Evolutionary conservation across 2,797 vertebrate genomes (phyloP).

Genomic region (Tapirus indicus): DNA sequence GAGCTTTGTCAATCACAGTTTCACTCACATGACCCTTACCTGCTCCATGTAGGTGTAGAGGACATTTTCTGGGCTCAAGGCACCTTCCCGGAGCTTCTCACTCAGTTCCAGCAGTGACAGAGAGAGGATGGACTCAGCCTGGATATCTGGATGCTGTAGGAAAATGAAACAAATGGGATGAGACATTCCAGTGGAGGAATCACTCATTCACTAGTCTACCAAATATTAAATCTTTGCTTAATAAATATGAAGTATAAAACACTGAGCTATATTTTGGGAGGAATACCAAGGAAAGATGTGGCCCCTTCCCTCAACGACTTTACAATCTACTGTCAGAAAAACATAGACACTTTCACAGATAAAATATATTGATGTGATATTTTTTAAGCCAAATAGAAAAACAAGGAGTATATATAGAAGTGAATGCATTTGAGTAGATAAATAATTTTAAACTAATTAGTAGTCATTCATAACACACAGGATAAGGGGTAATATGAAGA

Average conservation of each 20-base stretch:
- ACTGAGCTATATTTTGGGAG: background rate
- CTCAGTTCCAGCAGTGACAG: background rate
- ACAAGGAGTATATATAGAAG: background rate
- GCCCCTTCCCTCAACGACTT: background rate
- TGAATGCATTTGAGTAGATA: background rate
- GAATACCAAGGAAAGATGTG: background rate
- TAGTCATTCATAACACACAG: background rate
- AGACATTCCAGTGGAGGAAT: background rate
- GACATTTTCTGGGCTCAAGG: background rate
- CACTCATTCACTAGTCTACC: background rate
- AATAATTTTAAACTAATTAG: background rate
- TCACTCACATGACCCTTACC: background rate
- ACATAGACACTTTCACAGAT: background rate
- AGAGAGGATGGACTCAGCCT: background rate
- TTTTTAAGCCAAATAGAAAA: background rate
- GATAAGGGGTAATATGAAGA: background rate
- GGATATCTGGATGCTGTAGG: background rate
- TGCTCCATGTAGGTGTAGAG: background rate
- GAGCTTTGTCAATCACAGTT: background rate
- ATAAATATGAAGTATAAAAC: background rate
- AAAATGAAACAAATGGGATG: background rate
- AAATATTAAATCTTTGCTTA: background rate
- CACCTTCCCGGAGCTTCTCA: background rate
- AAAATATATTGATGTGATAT: background rate
- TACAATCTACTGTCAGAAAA: background rate